These are phyloP conservation scores for Cisticola juncidis DNA, from an alignment of 2,113 vertebrate species.

Conservation along the genomic window DNA sequence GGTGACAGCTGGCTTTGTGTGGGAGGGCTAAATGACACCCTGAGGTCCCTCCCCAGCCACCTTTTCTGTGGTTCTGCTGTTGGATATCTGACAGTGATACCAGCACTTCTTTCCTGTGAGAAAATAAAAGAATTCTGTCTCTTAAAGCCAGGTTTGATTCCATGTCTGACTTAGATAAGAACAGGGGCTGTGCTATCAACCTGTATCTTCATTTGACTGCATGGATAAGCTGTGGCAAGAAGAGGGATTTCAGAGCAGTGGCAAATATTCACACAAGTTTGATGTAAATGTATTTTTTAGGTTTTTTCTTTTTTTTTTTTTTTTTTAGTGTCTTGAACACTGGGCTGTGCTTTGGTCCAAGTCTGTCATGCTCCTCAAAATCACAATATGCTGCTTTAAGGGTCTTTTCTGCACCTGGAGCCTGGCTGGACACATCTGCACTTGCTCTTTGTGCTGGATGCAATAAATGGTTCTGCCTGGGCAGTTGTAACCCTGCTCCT, in stretches of 20 bases:
- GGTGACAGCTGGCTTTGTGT: not conserved
- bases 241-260: not conserved
- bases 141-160: not conserved
- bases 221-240: not conserved
- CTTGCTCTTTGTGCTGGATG: not conserved
- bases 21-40: not conserved
- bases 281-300: not conserved
- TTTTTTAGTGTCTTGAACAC: not conserved
- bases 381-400: not conserved
- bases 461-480: slow-evolving; percentile 18
- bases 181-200: not conserved
- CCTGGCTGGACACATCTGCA: slow-evolving; percentile 23
- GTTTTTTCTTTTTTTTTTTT: not conserved
- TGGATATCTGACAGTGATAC: not conserved
- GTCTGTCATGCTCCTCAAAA: slow-evolving; percentile 16
- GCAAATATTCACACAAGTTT: not conserved
- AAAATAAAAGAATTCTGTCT: slow-evolving; percentile 13
- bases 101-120: not conserved
- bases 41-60: not conserved
- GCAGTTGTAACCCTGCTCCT: not conserved
- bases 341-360: not conserved
- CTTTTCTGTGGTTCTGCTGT: not conserved
- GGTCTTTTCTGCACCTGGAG: slow-evolving; percentile 5
- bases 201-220: not conserved
- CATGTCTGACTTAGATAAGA: not conserved